These are phyloP conservation scores for Orcinus orca DNA, from an alignment of 2,113 vertebrate genomes.

Conservation along the genomic window DNA sequence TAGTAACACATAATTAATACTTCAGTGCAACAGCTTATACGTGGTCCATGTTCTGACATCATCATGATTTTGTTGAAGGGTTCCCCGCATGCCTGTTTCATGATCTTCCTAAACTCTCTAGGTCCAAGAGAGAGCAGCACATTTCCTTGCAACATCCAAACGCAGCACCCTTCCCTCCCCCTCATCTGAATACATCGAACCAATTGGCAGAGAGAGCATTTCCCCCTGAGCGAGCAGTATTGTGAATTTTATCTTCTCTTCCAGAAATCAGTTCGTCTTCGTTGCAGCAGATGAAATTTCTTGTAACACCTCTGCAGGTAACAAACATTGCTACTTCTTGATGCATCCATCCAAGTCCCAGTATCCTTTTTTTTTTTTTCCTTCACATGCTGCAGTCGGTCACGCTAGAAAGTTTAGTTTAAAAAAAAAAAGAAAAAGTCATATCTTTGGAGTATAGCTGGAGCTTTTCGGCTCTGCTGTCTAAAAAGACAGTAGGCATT, in stretches of 20 bases:
- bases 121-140: slow-evolving; percentile 74
- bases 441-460: slow-evolving; percentile 72
- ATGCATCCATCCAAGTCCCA: slow-evolving; percentile 90
- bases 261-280: slow-evolving; percentile 98
- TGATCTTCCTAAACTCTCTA: slow-evolving; percentile 82
- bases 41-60: slow-evolving; percentile 79
- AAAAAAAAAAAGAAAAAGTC: slow-evolving; percentile 34
- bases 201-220: slow-evolving; percentile 88
- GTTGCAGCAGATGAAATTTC: slow-evolving; percentile 98
- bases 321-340: slow-evolving; percentile 94
- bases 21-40: slow-evolving; percentile 78
- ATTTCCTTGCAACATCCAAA: slow-evolving; percentile 85
- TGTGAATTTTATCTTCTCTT: slow-evolving; percentile 99
- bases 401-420: slow-evolving; percentile 80
- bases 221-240: slow-evolving; percentile 94
- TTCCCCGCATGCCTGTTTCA: slow-evolving; percentile 85
- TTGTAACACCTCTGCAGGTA: slow-evolving; percentile 98
- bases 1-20: slow-evolving; percentile 79
- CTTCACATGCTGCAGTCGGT: slow-evolving; percentile 85
- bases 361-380: slow-evolving; percentile 85
- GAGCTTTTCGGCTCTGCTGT: slow-evolving; percentile 75
- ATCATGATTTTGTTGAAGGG: slow-evolving; percentile 80
- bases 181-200: slow-evolving; percentile 86
- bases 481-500: slow-evolving; percentile 70
- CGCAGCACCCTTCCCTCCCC: slow-evolving; percentile 81